These are phyloP conservation scores for Sebastes umbrosus DNA, from an alignment of 2,797 vertebrate species.

Conservation along the genomic window DNA sequence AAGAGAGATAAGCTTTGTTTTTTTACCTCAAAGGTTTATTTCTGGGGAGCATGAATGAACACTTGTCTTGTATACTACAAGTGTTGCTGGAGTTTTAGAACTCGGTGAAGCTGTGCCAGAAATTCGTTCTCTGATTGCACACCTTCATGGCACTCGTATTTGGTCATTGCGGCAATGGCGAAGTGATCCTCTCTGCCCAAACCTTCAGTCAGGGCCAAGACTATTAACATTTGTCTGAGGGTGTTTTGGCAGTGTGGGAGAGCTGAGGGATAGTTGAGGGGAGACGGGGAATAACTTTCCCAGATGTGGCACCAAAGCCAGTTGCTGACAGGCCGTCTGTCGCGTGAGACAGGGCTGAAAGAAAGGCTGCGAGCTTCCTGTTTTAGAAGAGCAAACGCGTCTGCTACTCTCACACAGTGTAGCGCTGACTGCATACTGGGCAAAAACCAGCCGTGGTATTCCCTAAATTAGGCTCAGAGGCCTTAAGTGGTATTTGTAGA, in stretches of 20 bases:
- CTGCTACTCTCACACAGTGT: conserved; percentile 36
- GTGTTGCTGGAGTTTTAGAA: neutral
- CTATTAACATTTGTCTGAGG: conserved; percentile 29
- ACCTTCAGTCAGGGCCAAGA: conserved; percentile 11
- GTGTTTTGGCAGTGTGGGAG: conserved; percentile 38
- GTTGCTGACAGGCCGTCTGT: conserved; percentile 68
- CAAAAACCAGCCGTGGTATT: conserved; percentile 26
- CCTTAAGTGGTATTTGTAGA: conserved; percentile 17
- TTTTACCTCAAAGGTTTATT: neutral
- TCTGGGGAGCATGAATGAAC: neutral
- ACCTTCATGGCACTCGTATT: conserved; percentile 3
- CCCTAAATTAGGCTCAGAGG: conserved; percentile 11
- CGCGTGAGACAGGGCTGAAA: conserved; percentile 48
- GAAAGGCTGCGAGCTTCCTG: conserved; percentile 51
- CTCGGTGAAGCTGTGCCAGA: neutral
- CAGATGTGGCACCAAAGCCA: conserved; percentile 62
- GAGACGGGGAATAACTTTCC: conserved; percentile 54
- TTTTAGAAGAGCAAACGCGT: conserved; percentile 55
- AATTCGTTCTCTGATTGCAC: conserved; percentile 15
- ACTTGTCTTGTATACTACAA: neutral
- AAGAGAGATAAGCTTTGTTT: neutral
- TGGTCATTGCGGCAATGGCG: conserved; percentile 5
- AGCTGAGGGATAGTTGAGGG: conserved; percentile 18
- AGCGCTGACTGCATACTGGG: conserved; percentile 17
- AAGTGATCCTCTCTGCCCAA: conserved; percentile 19